phyloP scores from a whole-genome alignment of 2,888 invertebrate genomes.

The Cryptophagus acutangulus region DNA sequence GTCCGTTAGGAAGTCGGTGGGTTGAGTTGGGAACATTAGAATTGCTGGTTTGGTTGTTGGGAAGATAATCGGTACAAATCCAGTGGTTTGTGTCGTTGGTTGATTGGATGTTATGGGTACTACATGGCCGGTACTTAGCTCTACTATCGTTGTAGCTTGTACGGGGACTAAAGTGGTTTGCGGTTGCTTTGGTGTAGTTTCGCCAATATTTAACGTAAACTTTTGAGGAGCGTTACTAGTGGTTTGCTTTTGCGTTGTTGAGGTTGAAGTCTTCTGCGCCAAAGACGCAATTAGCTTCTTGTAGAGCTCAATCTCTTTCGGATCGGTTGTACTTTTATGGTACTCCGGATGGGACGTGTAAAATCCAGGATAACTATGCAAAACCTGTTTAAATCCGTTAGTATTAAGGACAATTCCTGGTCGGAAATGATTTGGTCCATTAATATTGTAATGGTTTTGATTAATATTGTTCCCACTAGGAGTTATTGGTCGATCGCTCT shows the following conservation, averaged over 20 bases:
- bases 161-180: not conserved
- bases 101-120: slow-evolving; percentile 19
- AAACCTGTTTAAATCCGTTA: slow-evolving; percentile 33
- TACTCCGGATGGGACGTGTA: slow-evolving; percentile 18
- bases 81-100: not conserved
- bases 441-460: not conserved
- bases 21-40: slow-evolving; percentile 9
- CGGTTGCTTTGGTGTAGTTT: not conserved
- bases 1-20: slow-evolving; percentile 8
- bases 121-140: slow-evolving; percentile 22
- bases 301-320: slow-evolving; percentile 36
- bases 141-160: slow-evolving; percentile 20
- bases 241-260: slow-evolving; percentile 15
- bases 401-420: slow-evolving; percentile 16
- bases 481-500: slow-evolving; percentile 37
- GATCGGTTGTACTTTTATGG: slow-evolving; percentile 17
- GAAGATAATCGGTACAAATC: slow-evolving; percentile 11
- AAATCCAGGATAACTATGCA: slow-evolving; percentile 34
- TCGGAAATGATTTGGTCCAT: slow-evolving; percentile 17
- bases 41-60: slow-evolving; percentile 20
- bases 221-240: slow-evolving; percentile 6
- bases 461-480: not conserved
- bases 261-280: slow-evolving; percentile 14
- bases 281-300: slow-evolving; percentile 35
- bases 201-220: not conserved